Base-by-base conservation (phyloP, 2,113 vertebrate genomes). In the Pogona vitticeps region DNA sequence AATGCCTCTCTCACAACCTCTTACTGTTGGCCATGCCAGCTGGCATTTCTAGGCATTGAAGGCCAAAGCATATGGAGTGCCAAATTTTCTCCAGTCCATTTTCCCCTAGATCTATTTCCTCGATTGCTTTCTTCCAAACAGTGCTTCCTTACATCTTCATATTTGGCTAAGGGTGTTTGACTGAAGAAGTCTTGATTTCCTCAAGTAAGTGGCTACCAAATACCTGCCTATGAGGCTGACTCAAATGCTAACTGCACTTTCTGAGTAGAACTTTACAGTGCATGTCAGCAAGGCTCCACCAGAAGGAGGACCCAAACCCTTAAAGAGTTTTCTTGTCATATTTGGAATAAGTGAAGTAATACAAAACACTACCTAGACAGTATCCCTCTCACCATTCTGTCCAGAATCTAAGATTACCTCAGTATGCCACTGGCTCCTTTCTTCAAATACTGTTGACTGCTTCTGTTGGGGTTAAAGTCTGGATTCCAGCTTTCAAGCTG, bases 401-500 rank as follows among this genome's bases (percentile, higher is more conserved):
- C 36, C 9, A 42, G 70, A 38, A 20, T 12, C 72, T 75, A 75
- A 75, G 23, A 75, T 75, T 42, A 40, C 38, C 18, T 26, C 38
- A 46, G 7, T 31, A 18, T 18, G 46, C 38, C 17, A 68, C 28
- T 46, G 40, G 56, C n/a, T 73, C 9, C 23, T 2, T 52, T 77
- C 3, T 76, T 42, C 28, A 14, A 1, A 65, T 80, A 6, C 20
- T 82, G 46, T 1, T 76, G 77, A 80, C 73, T 70, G 70, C 2
- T 23, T 2, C 63, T 1, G 0, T 82, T 31, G 38, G 31, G 83
- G 3, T 61, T 80, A 33, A 59, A 72, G 2, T 85, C 4, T 80
- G 70, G 94, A 95, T 90, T n/a, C 5, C 42, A 85, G 0, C 75
- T 82, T 94, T 92, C 81, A 65, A 56, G 5, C 78, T 90, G 68